These are phyloP conservation scores for Panthera leo DNA, from an alignment of 2,113 vertebrate genomes.

Conservation along the genomic window DNA sequence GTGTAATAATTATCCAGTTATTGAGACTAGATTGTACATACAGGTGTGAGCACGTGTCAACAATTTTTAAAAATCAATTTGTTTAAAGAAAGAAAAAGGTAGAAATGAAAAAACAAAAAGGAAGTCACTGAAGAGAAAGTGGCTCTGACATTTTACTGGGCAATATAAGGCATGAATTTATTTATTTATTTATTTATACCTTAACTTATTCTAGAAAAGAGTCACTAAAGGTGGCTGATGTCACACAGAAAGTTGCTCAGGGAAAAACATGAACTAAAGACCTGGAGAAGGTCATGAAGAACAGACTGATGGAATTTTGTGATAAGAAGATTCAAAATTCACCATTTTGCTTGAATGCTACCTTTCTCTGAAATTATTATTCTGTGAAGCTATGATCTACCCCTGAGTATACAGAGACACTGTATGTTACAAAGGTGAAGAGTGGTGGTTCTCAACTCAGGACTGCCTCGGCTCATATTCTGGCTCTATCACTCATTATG, in stretches of 20 bases:
- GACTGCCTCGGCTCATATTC: not conserved
- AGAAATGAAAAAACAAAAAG: not conserved
- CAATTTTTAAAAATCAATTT: not conserved
- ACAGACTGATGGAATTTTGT: not conserved
- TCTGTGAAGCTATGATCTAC: not conserved
- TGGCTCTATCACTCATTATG: not conserved
- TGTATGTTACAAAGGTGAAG: not conserved
- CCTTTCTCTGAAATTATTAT: not conserved
- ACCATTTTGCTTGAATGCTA: not conserved
- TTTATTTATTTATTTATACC: not conserved
- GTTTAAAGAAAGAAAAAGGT: not conserved
- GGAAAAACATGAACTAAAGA: not conserved
- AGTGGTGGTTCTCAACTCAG: not conserved
- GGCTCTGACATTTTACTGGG: not conserved
- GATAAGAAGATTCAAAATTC: not conserved
- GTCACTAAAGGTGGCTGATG: not conserved
- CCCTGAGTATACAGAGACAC: not conserved
- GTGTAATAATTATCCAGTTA: not conserved
- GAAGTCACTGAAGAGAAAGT: not conserved
- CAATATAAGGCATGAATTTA: not conserved
- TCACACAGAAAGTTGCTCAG: not conserved
- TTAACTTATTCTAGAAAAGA: not conserved
- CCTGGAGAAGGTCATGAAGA: not conserved
- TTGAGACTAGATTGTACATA: not conserved
- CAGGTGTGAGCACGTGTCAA: not conserved